phyloP scores from a whole-genome alignment of 1,140 invertebrate species.

The Latrodectus geometricus region DNA sequence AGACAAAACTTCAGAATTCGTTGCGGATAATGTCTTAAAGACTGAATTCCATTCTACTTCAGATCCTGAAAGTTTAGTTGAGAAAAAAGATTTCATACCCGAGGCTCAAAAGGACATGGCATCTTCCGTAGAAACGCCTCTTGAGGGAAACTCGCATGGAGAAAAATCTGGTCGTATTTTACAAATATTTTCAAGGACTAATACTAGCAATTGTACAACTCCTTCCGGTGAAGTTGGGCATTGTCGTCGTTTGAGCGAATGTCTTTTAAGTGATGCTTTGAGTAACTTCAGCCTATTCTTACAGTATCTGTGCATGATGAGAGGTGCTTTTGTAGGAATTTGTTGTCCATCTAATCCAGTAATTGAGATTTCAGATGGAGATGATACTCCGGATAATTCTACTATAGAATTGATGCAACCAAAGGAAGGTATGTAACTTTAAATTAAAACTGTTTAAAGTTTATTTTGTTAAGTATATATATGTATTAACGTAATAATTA shows the following conservation, averaged over 20 bases:
- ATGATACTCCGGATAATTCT: not conserved
- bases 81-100: not conserved
- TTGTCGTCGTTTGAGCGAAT: constrained; percentile 76
- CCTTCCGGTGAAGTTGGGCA: constrained; percentile 74
- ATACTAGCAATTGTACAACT: constrained; percentile 64
- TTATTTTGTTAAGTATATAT: too few relatives aligned
- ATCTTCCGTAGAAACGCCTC: not conserved
- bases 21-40: not conserved
- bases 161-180: constrained; percentile 2
- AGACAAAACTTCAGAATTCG: not conserved
- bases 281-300: constrained; percentile 74
- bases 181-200: not conserved
- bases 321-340: constrained; percentile 73
- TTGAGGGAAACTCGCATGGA: not conserved
- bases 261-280: constrained; percentile 74
- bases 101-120: not conserved
- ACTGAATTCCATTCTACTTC: not conserved
- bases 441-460: not conserved
- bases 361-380: constrained; percentile 19
- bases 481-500: too few relatives aligned
- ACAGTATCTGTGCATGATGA: constrained; percentile 77
- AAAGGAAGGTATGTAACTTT: constrained; percentile 20
- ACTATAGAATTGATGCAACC: constrained; percentile 17
- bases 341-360: constrained; percentile 74
- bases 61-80: not conserved